These are phyloP conservation scores for Bombus vancouverensis DNA, from an alignment of 1,140 invertebrate genomes.

Conservation along the genomic window DNA sequence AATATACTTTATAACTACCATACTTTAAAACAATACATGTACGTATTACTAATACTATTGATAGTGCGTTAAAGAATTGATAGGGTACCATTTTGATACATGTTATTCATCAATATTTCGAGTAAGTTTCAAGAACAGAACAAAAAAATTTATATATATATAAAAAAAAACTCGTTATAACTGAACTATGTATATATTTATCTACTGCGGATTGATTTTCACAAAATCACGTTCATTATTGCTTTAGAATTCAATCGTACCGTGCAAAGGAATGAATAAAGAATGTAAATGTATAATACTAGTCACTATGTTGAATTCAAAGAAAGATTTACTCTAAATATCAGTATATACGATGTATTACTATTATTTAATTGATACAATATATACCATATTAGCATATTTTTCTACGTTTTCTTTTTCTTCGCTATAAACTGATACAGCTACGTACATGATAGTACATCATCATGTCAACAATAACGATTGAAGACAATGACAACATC, in stretches of 20 bases:
- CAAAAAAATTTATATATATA: neutral
- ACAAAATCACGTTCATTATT: neutral
- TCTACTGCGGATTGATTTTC: neutral
- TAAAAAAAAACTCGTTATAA: neutral
- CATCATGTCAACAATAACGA: constrained; percentile 14
- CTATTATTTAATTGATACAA: constrained; percentile 20
- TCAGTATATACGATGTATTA: neutral
- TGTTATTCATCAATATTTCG: neutral
- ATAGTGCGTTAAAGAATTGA: neutral
- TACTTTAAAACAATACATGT: neutral
- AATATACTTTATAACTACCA: neutral
- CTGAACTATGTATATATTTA: neutral
- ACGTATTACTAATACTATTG: neutral
- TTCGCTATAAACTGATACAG: neutral
- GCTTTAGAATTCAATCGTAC: neutral
- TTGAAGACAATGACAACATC: neutral
- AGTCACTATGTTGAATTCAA: neutral
- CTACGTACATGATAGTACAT: neutral
- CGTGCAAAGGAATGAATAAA: neutral
- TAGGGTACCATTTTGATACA: neutral
- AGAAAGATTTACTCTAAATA: neutral
- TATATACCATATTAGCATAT: neutral
- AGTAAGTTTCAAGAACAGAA: neutral
- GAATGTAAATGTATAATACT: neutral
- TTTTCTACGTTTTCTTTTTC: neutral